Evolutionary conservation across 2,113 vertebrate species (phyloP).

Genomic region (Anolis sagrei): DNA sequence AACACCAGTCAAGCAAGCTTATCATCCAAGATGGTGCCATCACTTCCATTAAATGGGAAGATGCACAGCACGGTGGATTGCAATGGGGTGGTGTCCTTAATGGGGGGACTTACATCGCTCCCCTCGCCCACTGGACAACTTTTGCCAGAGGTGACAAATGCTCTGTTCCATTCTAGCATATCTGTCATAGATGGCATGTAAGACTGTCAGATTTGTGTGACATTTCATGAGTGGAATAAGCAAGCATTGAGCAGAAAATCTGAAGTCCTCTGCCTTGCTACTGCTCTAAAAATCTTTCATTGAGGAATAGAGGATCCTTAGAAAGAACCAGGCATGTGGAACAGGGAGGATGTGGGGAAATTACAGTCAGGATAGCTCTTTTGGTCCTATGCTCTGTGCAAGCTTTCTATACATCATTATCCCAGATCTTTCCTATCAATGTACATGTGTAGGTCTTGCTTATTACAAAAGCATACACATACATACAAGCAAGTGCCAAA

Average conservation of each 20-base stretch:
- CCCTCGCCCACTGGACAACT: conserved; percentile 85
- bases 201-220: not conserved
- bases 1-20: conserved; percentile 88
- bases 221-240: conserved; percentile 9
- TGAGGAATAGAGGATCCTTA: not conserved
- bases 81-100: conserved; percentile 91
- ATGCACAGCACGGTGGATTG: conserved; percentile 93
- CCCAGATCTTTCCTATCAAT: not conserved
- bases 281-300: not conserved
- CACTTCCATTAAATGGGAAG: conserved; percentile 85
- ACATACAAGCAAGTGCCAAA: not conserved
- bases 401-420: not conserved
- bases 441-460: not conserved
- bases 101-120: conserved; percentile 85
- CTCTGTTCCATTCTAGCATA: conserved; percentile 43
- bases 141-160: conserved; percentile 85
- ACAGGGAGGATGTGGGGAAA: not conserved
- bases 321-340: not conserved
- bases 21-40: conserved; percentile 83
- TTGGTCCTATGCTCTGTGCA: not conserved
- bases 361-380: too few relatives aligned
- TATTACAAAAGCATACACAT: not conserved
- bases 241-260: not conserved
- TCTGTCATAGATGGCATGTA: not conserved
- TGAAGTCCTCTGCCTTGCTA: not conserved